These are phyloP conservation scores for Nothocercus julius DNA, from an alignment of 2,113 vertebrate species.

Conservation along the genomic window DNA sequence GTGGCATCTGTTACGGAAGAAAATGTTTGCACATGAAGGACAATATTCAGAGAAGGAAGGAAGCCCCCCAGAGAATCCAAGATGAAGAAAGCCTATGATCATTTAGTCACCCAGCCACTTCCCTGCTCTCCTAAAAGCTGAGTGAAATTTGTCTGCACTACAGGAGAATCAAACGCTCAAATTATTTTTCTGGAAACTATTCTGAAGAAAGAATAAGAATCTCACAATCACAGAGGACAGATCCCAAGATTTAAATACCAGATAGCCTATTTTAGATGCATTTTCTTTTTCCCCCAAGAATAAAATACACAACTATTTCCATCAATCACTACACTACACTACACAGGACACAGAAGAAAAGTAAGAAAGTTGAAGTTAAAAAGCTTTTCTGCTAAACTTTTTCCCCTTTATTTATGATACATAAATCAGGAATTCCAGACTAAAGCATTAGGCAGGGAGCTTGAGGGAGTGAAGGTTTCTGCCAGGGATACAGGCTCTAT, in stretches of 20 bases:
- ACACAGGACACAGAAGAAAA: neutral
- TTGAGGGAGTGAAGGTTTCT: neutral
- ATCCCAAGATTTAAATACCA: neutral
- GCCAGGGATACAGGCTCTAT: neutral
- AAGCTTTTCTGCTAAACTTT: neutral
- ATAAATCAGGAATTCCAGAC: neutral
- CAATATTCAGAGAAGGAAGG: neutral
- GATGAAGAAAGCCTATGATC: neutral
- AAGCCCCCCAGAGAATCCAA: neutral
- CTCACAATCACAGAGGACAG: neutral
- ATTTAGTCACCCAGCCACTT: neutral
- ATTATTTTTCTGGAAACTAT: neutral
- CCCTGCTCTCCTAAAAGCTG: neutral
- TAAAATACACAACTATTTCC: neutral
- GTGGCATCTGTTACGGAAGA: neutral
- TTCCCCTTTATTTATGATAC: neutral
- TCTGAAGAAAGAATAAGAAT: neutral
- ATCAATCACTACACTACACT: neutral
- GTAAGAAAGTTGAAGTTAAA: neutral
- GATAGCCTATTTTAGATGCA: neutral
- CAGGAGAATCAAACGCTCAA: neutral
- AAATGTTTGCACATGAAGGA: neutral
- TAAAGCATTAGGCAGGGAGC: neutral
- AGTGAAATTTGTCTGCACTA: neutral
- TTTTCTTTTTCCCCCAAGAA: neutral